Conservation (phyloP, 2,888 invertebrate genomes). For the Lasioglossum malachurum region DNA sequence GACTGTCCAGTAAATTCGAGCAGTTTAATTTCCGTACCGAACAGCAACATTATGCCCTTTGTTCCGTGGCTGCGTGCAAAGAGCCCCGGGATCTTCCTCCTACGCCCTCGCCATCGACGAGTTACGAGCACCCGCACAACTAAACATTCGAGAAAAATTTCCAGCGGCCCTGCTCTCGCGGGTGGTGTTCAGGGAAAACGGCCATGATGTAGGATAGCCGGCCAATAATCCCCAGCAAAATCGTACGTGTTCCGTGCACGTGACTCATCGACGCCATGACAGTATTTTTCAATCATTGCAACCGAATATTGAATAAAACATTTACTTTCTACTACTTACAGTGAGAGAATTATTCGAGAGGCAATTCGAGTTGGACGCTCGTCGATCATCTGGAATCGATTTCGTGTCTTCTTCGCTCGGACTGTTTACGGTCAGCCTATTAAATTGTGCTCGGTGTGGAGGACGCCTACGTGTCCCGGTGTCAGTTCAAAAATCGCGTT, state of each 20-base stretch:
- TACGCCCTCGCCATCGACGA: constrained; percentile 50
- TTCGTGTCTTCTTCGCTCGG: not conserved
- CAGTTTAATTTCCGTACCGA: constrained; percentile 60
- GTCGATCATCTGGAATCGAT: constrained; percentile 8
- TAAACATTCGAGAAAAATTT: constrained; percentile 41
- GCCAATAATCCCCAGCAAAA: not conserved
- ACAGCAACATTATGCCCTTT: constrained; percentile 47
- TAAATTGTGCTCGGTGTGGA: not conserved
- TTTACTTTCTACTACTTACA: not conserved
- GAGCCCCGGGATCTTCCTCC: constrained; percentile 31
- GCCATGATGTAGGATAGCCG: not conserved
- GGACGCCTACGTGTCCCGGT: constrained; percentile 28
- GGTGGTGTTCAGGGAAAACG: not conserved
- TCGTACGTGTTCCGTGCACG: not conserved
- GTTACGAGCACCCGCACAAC: constrained; percentile 30
- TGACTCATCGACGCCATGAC: not conserved
- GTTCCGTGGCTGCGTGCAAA: constrained; percentile 19
- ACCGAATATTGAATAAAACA: not conserved
- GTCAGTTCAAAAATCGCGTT: constrained; percentile 49
- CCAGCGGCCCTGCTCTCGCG: constrained; percentile 3
- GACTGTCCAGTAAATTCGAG: constrained; percentile 65
- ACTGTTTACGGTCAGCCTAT: constrained; percentile 19
- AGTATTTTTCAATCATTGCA: not conserved
- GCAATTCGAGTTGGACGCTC: not conserved
- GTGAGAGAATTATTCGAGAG: not conserved